Conservation (phyloP, 1,140 invertebrate genomes). For the Manduca sexta region DNA sequence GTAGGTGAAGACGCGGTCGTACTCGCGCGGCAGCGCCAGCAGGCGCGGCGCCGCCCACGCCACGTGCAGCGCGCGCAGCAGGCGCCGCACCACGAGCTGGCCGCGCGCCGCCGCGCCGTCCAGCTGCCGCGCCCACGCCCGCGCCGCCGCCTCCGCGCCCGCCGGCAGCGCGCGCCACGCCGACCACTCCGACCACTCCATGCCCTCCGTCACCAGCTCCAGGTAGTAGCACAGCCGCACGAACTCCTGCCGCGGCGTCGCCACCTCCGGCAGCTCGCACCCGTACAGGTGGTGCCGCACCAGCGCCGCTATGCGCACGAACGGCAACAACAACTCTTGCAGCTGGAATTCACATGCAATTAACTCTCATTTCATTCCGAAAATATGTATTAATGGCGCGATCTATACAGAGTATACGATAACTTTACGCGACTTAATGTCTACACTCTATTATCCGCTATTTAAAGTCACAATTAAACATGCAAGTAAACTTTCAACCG, state of each 20-base stretch:
- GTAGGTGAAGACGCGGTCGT: slow-evolving; percentile 96
- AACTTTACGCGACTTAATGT: too few species aligned
- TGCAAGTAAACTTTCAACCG: too few species aligned
- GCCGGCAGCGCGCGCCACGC: slow-evolving; percentile 77
- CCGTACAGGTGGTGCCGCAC: slow-evolving; percentile 91
- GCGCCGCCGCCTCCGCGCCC: slow-evolving; percentile 29
- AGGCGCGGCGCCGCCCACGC: slow-evolving; percentile 81
- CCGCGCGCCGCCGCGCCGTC: slow-evolving; percentile 65
- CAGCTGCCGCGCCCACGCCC: slow-evolving; percentile 70
- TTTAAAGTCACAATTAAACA: too few species aligned
- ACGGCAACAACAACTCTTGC: slow-evolving; percentile 87
- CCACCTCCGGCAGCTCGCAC: slow-evolving; percentile 82
- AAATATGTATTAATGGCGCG: too few species aligned
- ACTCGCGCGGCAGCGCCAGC: slow-evolving; percentile 88
- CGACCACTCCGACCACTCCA: slow-evolving; percentile 13
- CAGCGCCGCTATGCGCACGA: slow-evolving; percentile 86
- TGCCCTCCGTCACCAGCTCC: slow-evolving; percentile 79
- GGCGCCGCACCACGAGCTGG: slow-evolving; percentile 73
- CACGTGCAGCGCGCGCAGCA: slow-evolving; percentile 80
- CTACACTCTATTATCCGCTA: too few species aligned
- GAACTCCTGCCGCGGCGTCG: slow-evolving; percentile 79
- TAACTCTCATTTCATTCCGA: too few species aligned
- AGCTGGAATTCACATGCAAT: too few species aligned
- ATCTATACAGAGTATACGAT: too few species aligned
- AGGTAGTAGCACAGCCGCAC: slow-evolving; percentile 82